A percentile compares a stretch with the other conserved stretches of the same genome.
Conservation (phyloP, 92 coral and sea anemone genomes). For the Epizoanthus rinbou region DNA sequence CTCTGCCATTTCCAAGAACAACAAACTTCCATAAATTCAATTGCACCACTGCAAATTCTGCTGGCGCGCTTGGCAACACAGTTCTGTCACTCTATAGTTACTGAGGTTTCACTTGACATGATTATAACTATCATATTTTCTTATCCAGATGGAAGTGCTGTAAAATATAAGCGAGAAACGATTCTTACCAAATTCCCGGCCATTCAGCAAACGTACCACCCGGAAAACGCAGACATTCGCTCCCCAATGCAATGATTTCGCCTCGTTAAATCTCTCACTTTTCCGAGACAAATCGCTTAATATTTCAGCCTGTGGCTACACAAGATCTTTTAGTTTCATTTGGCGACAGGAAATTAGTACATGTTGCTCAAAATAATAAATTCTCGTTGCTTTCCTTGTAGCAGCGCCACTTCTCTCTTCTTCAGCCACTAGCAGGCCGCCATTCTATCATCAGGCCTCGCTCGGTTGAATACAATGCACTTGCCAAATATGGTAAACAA, state of each 20-base stretch:
- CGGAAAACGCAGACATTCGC: constrained; percentile 49
- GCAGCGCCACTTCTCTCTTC: constrained; percentile 12
- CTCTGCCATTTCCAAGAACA: constrained; percentile 3
- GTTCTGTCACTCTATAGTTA: neutral
- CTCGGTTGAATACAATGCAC: constrained; percentile 57
- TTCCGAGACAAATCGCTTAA: constrained; percentile 11
- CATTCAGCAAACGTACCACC: constrained; percentile 42
- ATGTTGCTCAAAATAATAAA: constrained; percentile 30
- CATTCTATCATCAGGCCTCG: constrained; percentile 59
- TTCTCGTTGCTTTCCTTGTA: constrained; percentile 23
- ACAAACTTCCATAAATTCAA: constrained; percentile 11
- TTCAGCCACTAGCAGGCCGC: constrained; percentile 53
- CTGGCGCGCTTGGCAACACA: neutral
- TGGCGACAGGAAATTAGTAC: constrained; percentile 24
- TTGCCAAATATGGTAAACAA: constrained; percentile 54
- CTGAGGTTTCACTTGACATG: neutral
- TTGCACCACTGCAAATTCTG: neutral
- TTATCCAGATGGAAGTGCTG: neutral
- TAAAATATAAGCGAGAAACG: neutral
- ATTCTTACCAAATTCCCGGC: constrained; percentile 46
- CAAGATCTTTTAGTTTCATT: constrained; percentile 18
- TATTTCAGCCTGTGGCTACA: constrained; percentile 15
- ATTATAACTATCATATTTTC: neutral
- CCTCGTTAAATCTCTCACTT: constrained; percentile 34
- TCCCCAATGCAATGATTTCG: constrained; percentile 26